Percentiles rank a stretch among this genome's conserved stretches.
Conservation (phyloP, 92 coral and sea anemone species). For the Anthopleura xanthogrammica region DNA sequence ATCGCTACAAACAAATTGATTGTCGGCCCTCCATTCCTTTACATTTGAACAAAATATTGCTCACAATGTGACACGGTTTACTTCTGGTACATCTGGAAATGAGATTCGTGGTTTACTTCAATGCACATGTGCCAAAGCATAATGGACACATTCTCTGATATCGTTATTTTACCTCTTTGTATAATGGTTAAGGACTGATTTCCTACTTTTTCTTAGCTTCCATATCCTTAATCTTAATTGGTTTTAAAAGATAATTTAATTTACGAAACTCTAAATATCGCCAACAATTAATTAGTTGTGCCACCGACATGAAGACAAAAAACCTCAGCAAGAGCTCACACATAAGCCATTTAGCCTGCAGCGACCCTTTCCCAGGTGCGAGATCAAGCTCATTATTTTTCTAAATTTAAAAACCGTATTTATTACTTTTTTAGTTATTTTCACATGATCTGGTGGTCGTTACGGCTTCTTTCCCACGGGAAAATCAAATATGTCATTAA, state of each 20-base stretch:
- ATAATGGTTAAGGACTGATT: no score
- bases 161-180: no score
- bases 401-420: neutral
- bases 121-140: neutral
- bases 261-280: no score
- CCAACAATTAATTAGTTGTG: no score
- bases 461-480: constrained; percentile 26
- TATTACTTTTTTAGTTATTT: neutral
- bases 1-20: neutral
- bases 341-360: neutral
- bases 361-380: neutral
- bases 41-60: neutral
- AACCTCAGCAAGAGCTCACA: neutral
- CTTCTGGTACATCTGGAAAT: neutral
- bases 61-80: neutral
- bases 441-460: neutral
- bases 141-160: no score
- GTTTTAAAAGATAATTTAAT: neutral
- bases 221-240: neutral
- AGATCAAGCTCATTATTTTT: neutral
- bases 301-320: neutral
- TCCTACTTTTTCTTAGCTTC: no score
- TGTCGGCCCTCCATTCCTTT: neutral
- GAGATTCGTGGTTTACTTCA: neutral
- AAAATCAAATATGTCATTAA: constrained; percentile 10